Evolutionary conservation across 2,113 vertebrate species (phyloP), one percentile per base, ranked within the genome.

Genomic region (Alligator mississippiensis): DNA sequence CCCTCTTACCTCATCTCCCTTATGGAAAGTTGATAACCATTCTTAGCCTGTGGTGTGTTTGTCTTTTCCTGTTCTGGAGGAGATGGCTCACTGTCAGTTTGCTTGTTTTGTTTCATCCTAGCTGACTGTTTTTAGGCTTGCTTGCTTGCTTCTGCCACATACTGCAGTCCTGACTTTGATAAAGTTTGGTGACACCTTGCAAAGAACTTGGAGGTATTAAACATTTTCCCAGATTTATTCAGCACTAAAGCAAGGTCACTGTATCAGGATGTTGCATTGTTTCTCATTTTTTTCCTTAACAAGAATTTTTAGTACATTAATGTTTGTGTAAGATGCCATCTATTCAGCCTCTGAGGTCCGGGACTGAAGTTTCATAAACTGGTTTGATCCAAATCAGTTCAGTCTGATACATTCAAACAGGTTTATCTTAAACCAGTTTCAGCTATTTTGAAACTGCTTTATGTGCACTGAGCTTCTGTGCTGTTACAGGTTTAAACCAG

Each of bases 21-120:
- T 13, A 68, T 75, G 77, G 61, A 89, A 93, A 85, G 19, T 8
- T 21, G 11, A 9, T 22, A 18, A 75, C 14, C 1, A 2, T 55
- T 89, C 30, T 85, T 77, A 76, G 82, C 74, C 58, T 57, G 28
- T 81, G 16, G 3, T 66, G 28, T 80, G 68, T 58, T 95, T 90
- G 75, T n/a, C 1, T 0, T 61, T 6, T 77, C 11, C 76, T 82
- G 11, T 77, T 88, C 77, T 82, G 78, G 82, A 77, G 58, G 55
- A 77, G 17, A 25, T 30, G 54, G 5, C 6, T 82, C 64, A 47
- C 8, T 76, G 59, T 92, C 58, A 82, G 70, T 84, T 91, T 94
- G 55, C 47, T 90, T 84, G 14, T 74, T 68, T 82, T 80, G 14
- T 75, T 84, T 88, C 4, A 21, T 60, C 30, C 63, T 68, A 8